Conservation (phyloP, 2,113 vertebrate genomes). For the Pungitius pungitius region DNA sequence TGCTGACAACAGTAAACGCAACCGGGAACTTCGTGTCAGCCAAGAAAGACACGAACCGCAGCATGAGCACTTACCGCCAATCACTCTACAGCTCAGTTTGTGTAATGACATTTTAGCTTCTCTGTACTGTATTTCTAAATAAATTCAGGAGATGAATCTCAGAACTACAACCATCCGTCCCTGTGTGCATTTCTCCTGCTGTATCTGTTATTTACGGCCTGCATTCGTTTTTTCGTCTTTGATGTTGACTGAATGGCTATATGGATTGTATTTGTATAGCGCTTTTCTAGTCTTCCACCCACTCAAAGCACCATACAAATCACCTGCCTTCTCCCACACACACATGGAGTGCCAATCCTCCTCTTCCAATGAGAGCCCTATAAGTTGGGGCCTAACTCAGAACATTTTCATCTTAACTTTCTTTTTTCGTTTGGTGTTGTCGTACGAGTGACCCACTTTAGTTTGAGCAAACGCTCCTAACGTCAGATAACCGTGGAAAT, state of each 20-base stretch:
- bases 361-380: too few relatives aligned
- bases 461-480: too few relatives aligned
- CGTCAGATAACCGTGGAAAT: background rate
- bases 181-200: background rate
- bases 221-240: background rate
- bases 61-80: background rate
- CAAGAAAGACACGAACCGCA: conserved; percentile 83
- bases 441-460: too few relatives aligned
- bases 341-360: too few relatives aligned
- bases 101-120: background rate
- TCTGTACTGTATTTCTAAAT: background rate
- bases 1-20: conserved; percentile 82
- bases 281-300: too few relatives aligned
- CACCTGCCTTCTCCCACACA: too few relatives aligned
- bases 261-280: too few relatives aligned
- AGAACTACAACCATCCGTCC: background rate
- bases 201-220: background rate
- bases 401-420: background rate
- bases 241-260: background rate
- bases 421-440: background rate
- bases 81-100: background rate
- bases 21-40: conserved; percentile 98
- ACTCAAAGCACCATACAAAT: too few relatives aligned
- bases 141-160: conserved; percentile 19
- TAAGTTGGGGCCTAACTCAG: background rate